These are phyloP conservation scores for Rutilus rutilus DNA, from an alignment of 2,113 vertebrate genomes.

Conservation along the genomic window DNA sequence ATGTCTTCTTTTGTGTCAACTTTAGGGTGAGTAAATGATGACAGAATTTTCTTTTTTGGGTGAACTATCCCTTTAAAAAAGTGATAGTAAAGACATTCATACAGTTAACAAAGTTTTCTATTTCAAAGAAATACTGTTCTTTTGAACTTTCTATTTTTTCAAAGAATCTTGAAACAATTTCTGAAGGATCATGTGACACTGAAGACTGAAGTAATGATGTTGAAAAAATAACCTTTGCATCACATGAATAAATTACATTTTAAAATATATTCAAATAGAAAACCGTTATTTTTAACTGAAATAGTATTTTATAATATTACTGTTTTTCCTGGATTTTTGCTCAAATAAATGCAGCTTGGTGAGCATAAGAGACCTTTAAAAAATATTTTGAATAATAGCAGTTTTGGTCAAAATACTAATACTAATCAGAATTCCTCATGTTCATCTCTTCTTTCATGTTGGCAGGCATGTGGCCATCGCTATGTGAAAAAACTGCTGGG, in stretches of 20 bases:
- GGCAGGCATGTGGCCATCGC: slow-evolving; percentile 91
- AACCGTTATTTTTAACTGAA: neutral
- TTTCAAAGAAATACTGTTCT: too few relatives aligned
- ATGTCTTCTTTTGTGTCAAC: too few relatives aligned
- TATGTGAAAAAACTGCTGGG: slow-evolving; percentile 81
- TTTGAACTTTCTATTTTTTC: too few relatives aligned
- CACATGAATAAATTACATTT: neutral
- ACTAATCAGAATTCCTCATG: neutral
- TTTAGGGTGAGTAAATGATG: too few relatives aligned
- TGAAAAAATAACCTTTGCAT: neutral
- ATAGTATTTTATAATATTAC: neutral
- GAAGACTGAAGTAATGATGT: neutral
- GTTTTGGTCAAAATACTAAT: neutral
- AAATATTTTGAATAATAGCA: too few relatives aligned
- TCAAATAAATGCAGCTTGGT: neutral
- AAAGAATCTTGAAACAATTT: neutral
- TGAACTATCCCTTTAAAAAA: too few relatives aligned
- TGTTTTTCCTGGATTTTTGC: neutral
- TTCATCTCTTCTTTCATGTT: neutral
- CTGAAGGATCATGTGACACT: neutral
- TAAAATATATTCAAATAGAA: neutral
- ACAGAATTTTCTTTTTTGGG: too few relatives aligned
- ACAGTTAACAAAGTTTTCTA: too few relatives aligned
- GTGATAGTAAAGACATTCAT: too few relatives aligned
- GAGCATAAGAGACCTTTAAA: neutral